Conservation (phyloP, 2,797 vertebrate genomes). For the Pterois miles region DNA sequence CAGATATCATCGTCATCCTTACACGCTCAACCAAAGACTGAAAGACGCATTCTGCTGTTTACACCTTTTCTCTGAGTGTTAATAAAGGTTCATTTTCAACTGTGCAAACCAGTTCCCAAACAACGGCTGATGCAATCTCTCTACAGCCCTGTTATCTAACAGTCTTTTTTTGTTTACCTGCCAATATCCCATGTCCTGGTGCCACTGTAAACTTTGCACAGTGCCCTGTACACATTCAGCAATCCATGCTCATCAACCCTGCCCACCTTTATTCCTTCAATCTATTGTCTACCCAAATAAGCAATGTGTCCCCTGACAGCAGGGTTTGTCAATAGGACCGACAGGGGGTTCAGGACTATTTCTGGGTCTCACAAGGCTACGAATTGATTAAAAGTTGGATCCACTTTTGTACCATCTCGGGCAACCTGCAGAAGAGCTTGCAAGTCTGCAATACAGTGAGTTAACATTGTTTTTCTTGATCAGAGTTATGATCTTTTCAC, state of each 20-base stretch:
- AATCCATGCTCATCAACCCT: conserved; percentile 55
- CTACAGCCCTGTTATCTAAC: background rate
- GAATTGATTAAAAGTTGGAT: conserved; percentile 39
- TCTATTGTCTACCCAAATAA: conserved; percentile 49
- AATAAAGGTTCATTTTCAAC: background rate
- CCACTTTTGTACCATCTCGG: conserved; percentile 29
- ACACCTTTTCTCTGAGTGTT: background rate
- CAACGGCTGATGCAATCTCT: background rate
- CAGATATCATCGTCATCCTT: background rate
- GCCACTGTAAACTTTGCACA: conserved; percentile 30
- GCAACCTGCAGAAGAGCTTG: background rate
- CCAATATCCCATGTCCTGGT: conserved; percentile 23
- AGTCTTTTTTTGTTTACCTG: conserved; percentile 30
- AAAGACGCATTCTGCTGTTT: conserved; percentile 1
- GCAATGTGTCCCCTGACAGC: conserved; percentile 32
- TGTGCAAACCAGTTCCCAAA: background rate
- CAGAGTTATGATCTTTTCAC: conserved; percentile 27
- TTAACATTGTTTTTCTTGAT: conserved; percentile 19
- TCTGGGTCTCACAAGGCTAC: conserved; percentile 31
- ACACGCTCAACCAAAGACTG: background rate
- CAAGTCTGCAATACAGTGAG: conserved; percentile 16
- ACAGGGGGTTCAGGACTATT: conserved; percentile 21
- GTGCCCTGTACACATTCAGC: conserved; percentile 20
- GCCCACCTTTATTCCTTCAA: conserved; percentile 28
- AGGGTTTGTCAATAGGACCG: conserved; percentile 39